Evolutionary conservation across 2,888 invertebrate species (phyloP).

Genomic region (Esperia sulphurella): DNA sequence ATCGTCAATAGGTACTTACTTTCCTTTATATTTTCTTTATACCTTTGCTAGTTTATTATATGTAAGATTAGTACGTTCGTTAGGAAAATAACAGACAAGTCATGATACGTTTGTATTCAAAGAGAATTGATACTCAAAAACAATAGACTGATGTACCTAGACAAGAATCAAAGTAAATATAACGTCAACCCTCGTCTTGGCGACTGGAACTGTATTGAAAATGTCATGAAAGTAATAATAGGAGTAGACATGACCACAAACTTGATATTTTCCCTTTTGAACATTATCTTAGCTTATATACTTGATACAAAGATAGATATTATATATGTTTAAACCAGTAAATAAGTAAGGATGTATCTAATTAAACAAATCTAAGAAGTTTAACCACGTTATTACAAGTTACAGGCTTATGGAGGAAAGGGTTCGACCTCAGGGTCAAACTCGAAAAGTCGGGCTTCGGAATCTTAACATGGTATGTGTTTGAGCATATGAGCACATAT

Average conservation of each 20-base stretch:
- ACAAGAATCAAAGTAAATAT: constrained; percentile 18
- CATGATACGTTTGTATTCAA: neutral
- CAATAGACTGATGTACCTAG: constrained; percentile 1
- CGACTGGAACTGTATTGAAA: constrained; percentile 18
- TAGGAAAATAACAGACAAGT: no score
- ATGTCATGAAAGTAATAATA: constrained; percentile 6
- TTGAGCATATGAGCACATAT: neutral
- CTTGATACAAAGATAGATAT: no score
- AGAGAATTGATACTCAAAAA: neutral
- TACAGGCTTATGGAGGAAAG: constrained; percentile 7
- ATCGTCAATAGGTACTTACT: no score
- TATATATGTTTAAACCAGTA: no score
- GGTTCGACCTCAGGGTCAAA: constrained; percentile 17
- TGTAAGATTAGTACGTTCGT: no score
- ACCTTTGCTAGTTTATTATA: no score
- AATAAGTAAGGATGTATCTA: constrained; percentile 18
- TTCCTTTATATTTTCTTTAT: no score
- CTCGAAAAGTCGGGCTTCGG: constrained; percentile 19
- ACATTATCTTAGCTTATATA: no score
- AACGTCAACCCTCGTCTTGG: constrained; percentile 33
- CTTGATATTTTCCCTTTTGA: neutral
- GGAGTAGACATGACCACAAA: neutral
- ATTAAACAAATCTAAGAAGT: constrained; percentile 33
- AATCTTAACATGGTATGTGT: constrained; percentile 18
- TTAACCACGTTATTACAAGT: constrained; percentile 21